These are phyloP conservation scores for Apodemus speciosus DNA, from an alignment of 2,113 vertebrate species.

Conservation along the genomic window DNA sequence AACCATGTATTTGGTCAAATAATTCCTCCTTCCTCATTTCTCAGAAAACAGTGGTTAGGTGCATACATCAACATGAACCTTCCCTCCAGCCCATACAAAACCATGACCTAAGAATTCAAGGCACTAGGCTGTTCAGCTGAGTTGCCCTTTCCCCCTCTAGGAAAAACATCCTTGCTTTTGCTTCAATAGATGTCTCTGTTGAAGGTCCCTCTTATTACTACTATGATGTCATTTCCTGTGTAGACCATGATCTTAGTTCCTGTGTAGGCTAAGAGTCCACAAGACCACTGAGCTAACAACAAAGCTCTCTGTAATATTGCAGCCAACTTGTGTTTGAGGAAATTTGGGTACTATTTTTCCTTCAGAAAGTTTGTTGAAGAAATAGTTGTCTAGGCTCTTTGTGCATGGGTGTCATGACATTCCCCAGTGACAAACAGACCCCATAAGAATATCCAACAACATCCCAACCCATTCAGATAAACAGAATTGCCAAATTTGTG, in stretches of 20 bases:
- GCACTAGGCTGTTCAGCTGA: background rate
- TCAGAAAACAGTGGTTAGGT: background rate
- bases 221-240: background rate
- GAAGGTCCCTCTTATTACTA: background rate
- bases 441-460: background rate
- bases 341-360: background rate
- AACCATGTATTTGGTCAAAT: background rate
- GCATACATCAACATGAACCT: background rate
- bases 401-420: no score
- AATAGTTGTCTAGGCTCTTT: background rate
- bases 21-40: background rate
- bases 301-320: background rate
- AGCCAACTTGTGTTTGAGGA: constrained; percentile 4
- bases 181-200: background rate
- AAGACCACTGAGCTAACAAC: background rate
- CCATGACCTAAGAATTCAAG: background rate
- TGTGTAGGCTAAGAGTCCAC: background rate
- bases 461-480: background rate
- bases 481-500: background rate
- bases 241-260: background rate
- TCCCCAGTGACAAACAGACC: background rate
- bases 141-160: no score
- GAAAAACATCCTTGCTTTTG: background rate
- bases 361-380: background rate
- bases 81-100: background rate